Base-by-base conservation (phyloP, 2,113 vertebrate species). In the Tetraodon nigroviridis region DNA sequence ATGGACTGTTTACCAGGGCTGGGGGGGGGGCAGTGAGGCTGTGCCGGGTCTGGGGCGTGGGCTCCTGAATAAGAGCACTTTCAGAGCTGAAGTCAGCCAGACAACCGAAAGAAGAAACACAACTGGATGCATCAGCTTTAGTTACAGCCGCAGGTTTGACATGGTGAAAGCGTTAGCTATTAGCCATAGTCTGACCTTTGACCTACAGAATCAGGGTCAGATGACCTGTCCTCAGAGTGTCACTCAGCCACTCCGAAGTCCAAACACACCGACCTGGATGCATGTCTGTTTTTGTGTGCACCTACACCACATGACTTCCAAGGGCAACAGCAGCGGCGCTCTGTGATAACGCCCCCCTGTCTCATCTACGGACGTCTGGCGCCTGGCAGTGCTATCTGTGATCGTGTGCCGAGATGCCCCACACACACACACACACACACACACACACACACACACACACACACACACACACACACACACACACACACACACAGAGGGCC, bases 1-100 rank as follows among this genome's bases (percentile, higher is more conserved):
- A 89, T 89, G 83, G 87, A 86, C 83, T 87, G 83, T 86, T 86
- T 87, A 87, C 83, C 69, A 67, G 81, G 61, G n/a, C n/a, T n/a
- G n/a, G 24, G 32, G 2, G 76, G 81, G 75, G 67, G 84, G 75
- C 68, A 71, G 78, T 13, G 21, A 69, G 74, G 67, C 81, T 73
- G 70, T 48, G 24, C 61, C 50, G 60, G 68, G 75, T 83, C 65
- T 55, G 58, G 75, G 69, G 60, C 61, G 69, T 57, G 64, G 71
- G 73, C 60, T 81, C 58, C 68, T 77, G 51, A 69, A 64, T 78
- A 74, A 78, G 73, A 78, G 69, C 63, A 70, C 55, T 5, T 44
- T 10, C 45, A 68, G 55, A 71, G 48, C 47, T 37, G 32, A 37
- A 11, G 32, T 69, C 29, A 71, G 79, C 55, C 40, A 6, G 48